Evolutionary conservation across 2,113 vertebrate genomes (phyloP), one percentile per base, ranked within the genome.

Genomic region (Phyllostomus hastatus): DNA sequence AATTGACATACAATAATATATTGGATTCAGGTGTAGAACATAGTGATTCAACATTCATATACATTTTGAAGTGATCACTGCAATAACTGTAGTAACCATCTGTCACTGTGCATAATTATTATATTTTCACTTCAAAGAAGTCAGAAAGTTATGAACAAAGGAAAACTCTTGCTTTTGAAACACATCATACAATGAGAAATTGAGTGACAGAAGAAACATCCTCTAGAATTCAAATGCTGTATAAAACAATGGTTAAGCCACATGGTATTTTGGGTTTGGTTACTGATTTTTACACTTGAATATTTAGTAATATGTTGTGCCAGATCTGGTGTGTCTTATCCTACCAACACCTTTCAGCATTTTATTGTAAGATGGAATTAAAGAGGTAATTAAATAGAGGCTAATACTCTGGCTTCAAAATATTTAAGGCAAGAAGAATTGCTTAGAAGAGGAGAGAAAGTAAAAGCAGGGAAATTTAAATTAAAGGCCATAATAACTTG

Each of bases 381-480:
- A 79, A 75, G 43, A 94, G 4, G 4, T 69, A 75, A 91, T 24
- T 79, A 69, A 75, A 88, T 76, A 70, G 16, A 84, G 19, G 20
- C 35, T 85, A 88, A 84, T 84, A 26, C n/a, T 90, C 91, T 91
- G 14, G 52, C n/a, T 85, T 89, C 48, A 86, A 69, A 81, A 82
- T 75, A 90, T 41, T 61, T 61, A 59, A 59, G 14, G 17, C 10
- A 4, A 75, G 31, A 80, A 64, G 5, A 64, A 85, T 43, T 94
- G 28, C 48, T 85, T 88, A 72, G 46, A 66, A 78, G 10, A 80
- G 24, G 14, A 46, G 35, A 31, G 19, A 94, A 91, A 57, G 0
- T 54, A 7, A 90, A 69, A 84, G 2, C 9, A 31, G 20, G 20
- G 26, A 20, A 57, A 81, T 69, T 70, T 70, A 72, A 92, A 91